Evolutionary conservation across 2,113 vertebrate species (phyloP).

Genomic region (Gallinago undulata): DNA sequence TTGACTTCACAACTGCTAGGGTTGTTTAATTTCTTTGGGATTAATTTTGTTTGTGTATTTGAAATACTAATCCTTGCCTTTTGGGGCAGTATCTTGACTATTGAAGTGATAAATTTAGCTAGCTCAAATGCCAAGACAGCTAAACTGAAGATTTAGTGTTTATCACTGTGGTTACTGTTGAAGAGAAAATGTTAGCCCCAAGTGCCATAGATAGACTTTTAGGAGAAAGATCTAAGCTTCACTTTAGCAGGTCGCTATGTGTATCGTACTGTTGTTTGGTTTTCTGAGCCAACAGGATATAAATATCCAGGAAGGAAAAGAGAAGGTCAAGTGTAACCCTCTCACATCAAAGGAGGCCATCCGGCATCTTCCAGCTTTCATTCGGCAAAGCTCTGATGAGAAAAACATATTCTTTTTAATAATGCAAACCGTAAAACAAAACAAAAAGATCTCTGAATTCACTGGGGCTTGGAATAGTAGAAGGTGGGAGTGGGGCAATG

Average conservation of each 20-base stretch:
- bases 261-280: neutral
- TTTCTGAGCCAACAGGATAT: neutral
- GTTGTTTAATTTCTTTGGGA: neutral
- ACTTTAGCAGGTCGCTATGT: neutral
- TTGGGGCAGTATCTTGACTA: neutral
- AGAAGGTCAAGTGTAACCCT: constrained; percentile 22
- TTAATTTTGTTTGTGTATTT: neutral
- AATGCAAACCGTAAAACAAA: neutral
- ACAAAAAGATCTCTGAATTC: neutral
- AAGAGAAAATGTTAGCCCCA: neutral
- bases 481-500: neutral
- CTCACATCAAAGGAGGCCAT: neutral
- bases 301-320: constrained; percentile 11
- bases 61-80: neutral
- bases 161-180: neutral
- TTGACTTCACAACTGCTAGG: neutral
- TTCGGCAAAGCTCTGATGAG: neutral
- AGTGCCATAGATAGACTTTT: neutral
- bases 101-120: neutral
- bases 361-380: neutral
- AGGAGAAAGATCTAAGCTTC: neutral
- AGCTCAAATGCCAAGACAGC: neutral
- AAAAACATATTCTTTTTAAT: neutral
- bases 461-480: neutral
- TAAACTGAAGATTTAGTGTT: neutral